phyloP scores from a whole-genome alignment of 2,797 vertebrate species.

The Argya squamiceps region DNA sequence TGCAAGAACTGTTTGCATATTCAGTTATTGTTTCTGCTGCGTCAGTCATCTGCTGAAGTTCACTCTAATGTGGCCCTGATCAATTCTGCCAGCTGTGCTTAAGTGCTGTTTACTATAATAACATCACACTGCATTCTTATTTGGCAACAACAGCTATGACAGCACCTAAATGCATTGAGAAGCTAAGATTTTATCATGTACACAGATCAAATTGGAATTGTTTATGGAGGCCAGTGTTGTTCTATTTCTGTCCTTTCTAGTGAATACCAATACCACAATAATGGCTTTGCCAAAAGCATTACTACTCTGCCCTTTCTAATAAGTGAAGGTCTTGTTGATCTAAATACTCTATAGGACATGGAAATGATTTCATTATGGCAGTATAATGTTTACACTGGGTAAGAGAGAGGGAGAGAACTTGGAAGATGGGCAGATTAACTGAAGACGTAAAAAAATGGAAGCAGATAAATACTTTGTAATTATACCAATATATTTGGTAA shows the following conservation, averaged over 20 bases:
- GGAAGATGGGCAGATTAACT: conserved; percentile 1
- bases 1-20: conserved; percentile 92
- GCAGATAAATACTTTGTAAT: background rate
- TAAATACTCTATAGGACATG: conserved; percentile 67
- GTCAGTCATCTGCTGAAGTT: conserved; percentile 89
- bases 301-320: conserved; percentile 73
- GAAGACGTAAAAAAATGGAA: background rate
- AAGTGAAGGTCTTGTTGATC: conserved; percentile 72
- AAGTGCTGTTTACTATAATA: conserved; percentile 94
- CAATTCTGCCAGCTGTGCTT: conserved; percentile 94
- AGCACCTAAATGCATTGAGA: conserved; percentile 83
- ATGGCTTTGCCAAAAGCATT: conserved; percentile 73
- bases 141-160: conserved; percentile 84
- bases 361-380: conserved; percentile 67
- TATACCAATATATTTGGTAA: background rate
- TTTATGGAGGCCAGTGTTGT: conserved; percentile 74
- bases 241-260: conserved; percentile 79
- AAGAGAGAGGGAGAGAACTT: background rate
- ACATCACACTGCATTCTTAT: conserved; percentile 84
- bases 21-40: conserved; percentile 95
- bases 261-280: conserved; percentile 75
- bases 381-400: conserved; percentile 14
- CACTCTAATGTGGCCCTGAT: conserved; percentile 89
- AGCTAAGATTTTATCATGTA: conserved; percentile 79
- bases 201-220: conserved; percentile 78